phyloP scores from a whole-genome alignment of 2,113 vertebrate genomes.

The Cebidichthys violaceus region DNA sequence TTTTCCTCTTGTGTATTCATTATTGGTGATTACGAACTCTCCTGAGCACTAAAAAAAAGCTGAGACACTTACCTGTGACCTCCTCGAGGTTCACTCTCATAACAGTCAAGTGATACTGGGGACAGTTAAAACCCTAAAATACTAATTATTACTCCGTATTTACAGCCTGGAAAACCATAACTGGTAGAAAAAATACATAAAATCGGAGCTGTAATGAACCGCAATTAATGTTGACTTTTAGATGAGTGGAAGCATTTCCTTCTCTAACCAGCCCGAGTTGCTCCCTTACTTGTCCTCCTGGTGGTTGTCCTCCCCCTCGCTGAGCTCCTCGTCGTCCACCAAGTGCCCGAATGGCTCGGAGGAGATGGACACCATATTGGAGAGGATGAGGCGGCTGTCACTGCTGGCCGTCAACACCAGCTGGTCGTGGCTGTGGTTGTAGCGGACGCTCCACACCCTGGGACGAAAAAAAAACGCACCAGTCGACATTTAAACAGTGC shows the following conservation, averaged over 20 bases:
- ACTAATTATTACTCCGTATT: not conserved
- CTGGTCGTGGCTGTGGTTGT: constrained; percentile 99
- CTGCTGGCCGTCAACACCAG: constrained; percentile 97
- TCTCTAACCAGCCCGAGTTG: not conserved
- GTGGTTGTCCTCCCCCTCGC: constrained; percentile 92
- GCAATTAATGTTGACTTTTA: not conserved
- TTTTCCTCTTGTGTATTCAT: not conserved
- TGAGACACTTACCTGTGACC: not conserved
- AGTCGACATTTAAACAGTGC: not conserved
- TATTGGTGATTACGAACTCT: not conserved
- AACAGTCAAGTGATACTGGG: not conserved
- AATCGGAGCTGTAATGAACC: not conserved
- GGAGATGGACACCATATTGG: constrained; percentile 99
- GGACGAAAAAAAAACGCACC: not conserved
- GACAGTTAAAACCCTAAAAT: not conserved
- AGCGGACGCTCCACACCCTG: constrained; percentile 98
- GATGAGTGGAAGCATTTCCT: not conserved
- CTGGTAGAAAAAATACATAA: not conserved
- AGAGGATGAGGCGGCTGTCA: constrained; percentile 97
- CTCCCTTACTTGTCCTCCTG: constrained; percentile 91
- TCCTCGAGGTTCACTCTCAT: not conserved
- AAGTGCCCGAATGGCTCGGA: constrained; percentile 97
- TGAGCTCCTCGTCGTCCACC: constrained; percentile 96
- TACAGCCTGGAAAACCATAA: not conserved
- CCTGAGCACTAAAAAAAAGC: no score